Percentiles rank a stretch among this genome's conserved stretches.
These are phyloP conservation scores for Chiridota heheva DNA, from an alignment of 35 echinoderm and acorn worm genomes.

Conservation along the genomic window DNA sequence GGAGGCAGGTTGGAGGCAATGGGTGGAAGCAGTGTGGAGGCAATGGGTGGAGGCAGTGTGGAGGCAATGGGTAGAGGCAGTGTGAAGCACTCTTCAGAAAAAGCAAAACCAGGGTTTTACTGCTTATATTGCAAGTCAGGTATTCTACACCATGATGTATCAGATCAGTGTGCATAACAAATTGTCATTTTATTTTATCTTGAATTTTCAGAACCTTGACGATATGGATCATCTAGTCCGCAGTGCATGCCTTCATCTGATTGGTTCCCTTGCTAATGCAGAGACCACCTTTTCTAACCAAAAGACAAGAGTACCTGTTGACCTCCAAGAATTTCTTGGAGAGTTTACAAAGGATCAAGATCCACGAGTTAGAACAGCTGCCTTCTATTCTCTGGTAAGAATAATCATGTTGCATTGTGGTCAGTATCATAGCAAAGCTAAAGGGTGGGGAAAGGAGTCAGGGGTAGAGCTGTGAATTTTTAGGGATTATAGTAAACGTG, in stretches of 20 bases:
- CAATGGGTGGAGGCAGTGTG: too few relatives aligned
- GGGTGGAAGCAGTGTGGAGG: too few relatives aligned
- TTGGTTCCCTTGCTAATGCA: constrained; percentile 70
- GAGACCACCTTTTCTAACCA: constrained; percentile 32
- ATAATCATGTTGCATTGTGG: background rate
- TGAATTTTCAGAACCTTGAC: constrained; percentile 56
- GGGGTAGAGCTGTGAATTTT: too few relatives aligned
- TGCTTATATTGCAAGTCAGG: too few relatives aligned
- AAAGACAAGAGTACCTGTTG: constrained; percentile 21
- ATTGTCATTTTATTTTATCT: background rate
- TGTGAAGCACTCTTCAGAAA: too few relatives aligned
- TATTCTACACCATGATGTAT: too few relatives aligned
- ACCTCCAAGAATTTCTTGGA: constrained; percentile 59
- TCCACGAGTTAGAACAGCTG: constrained; percentile 78
- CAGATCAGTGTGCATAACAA: background rate
- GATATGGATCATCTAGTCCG: constrained; percentile 77
- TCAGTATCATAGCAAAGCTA: background rate
- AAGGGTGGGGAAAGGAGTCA: background rate
- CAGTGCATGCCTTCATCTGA: constrained; percentile 68
- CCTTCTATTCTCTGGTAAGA: constrained; percentile 84
- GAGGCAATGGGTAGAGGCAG: too few relatives aligned
- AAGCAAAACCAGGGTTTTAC: too few relatives aligned
- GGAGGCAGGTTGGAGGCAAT: too few relatives aligned
- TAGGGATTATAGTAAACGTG: too few relatives aligned
- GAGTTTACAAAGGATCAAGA: constrained; percentile 80